Conservation (phyloP, 2,888 invertebrate genomes). For the Temnothorax rugatulus region DNA sequence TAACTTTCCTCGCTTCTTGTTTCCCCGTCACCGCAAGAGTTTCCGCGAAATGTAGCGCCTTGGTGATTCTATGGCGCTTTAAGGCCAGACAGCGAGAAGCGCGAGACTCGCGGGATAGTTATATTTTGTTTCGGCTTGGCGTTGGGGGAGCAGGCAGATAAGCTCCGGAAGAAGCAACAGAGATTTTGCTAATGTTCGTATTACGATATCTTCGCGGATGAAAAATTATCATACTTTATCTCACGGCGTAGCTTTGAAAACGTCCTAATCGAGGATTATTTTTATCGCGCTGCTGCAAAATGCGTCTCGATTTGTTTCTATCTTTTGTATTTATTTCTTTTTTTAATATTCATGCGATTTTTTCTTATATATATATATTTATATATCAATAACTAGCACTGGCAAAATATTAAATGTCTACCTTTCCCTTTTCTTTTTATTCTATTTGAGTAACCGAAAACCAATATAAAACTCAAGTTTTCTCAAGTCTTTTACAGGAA, state of each 20-base stretch:
- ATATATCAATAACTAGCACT: not conserved
- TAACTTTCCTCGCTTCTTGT: slow-evolving; percentile 64
- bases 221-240: slow-evolving; percentile 39
- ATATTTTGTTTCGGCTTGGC: slow-evolving; percentile 33
- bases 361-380: not conserved
- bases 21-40: slow-evolving; percentile 39
- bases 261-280: not conserved
- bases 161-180: slow-evolving; percentile 30
- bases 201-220: slow-evolving; percentile 14
- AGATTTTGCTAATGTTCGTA: slow-evolving; percentile 34
- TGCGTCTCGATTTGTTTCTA: not conserved
- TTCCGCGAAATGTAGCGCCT: slow-evolving; percentile 28
- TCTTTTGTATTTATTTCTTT: not conserved
- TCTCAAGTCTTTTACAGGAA: not conserved
- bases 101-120: slow-evolving; percentile 32
- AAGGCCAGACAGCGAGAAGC: slow-evolving; percentile 22
- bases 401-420: not conserved
- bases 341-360: not conserved
- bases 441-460: not conserved
- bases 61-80: slow-evolving; percentile 33
- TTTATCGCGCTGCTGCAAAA: not conserved
- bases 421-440: not conserved
- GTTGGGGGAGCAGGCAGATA: slow-evolving; percentile 16
- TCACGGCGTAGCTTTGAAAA: slow-evolving; percentile 5
- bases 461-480: not conserved